Base-by-base conservation (phyloP, 2,888 invertebrate genomes). In the Eulithis prunata region DNA sequence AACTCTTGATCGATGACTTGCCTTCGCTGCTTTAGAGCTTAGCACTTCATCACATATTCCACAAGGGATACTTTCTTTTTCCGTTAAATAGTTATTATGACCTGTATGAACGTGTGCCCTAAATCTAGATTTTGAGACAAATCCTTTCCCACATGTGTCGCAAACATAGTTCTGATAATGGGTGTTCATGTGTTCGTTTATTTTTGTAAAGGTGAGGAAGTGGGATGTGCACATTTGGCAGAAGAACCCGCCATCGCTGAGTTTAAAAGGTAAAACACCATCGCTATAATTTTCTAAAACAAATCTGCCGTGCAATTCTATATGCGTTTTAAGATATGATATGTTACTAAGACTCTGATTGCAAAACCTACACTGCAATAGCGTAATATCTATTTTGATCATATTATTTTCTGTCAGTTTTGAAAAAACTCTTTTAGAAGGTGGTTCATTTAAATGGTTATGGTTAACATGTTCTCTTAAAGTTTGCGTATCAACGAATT, bases 391-490 rank as follows among this genome's bases (percentile, higher is more conserved):
- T n/a, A 92, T 79, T 82, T 93, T 93, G 2, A 92, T 79, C 90
- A 91, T 88, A 69, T 91, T 92, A 69, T 91, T 91, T 79, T 91
- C 91, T 2, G 81, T 88, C 2, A 92, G 74, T 73, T 93, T 93
- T 0, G 88, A 77, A 69, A 92, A 93, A 13, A 93, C 77, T 66
- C 71, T 83, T 57, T 84, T 83, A 0, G 87, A 87, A 0, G 89
- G 89, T 0, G 72, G 59, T 57, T 86, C 83, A 36, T 79, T 76
- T 21, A 86, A 65, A 68, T 92, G 92, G n/a, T 72, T 74, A 0
- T 28, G 47, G 59, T 71, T 71, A 0, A 91, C 81, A 52, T 92
- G 93, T 11, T 80, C 77, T 8, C 88, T 81, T 10, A 93, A 71
- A 0, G 81, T 73, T 1, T 77, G 71, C 4, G 85, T 78, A 57